phyloP scores from a whole-genome alignment of 30 jellyfish, hydroid and myxozoan genomes.

The Hydractinia echinata region DNA sequence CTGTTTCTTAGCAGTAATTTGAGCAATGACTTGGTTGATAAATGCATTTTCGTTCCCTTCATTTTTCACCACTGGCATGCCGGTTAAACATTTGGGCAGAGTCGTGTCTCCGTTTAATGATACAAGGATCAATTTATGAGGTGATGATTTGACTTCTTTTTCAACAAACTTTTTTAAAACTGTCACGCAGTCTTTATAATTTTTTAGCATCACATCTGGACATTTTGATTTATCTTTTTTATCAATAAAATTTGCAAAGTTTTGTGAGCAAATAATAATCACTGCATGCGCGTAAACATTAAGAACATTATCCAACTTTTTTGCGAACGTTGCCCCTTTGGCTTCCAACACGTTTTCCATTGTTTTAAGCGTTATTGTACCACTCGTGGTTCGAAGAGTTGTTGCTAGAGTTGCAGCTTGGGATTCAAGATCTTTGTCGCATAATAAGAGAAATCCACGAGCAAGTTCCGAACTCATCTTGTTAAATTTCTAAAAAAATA shows the following conservation, averaged over 20 bases:
- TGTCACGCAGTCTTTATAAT: background rate
- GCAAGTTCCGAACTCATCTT: slow-evolving; percentile 21
- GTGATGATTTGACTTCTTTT: slow-evolving; percentile 18
- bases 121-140: slow-evolving; percentile 1
- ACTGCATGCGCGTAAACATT: slow-evolving; percentile 12
- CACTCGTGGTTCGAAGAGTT: slow-evolving; percentile 40
- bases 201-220: slow-evolving; percentile 12
- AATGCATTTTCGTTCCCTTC: slow-evolving; percentile 9
- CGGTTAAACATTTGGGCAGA: background rate
- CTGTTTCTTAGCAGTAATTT: background rate
- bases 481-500: too few species aligned
- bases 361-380: slow-evolving; percentile 23
- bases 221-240: slow-evolving; percentile 9
- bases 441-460: slow-evolving; percentile 3
- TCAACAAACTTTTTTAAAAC: background rate
- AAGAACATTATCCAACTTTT: slow-evolving; percentile 23
- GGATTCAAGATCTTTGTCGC: slow-evolving; percentile 23
- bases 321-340: slow-evolving; percentile 6
- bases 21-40: background rate
- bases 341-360: slow-evolving; percentile 29
- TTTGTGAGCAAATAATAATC: slow-evolving; percentile 7
- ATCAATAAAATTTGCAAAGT: background rate
- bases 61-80: slow-evolving; percentile 2
- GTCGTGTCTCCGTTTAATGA: slow-evolving; percentile 13
- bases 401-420: slow-evolving; percentile 20